phyloP scores from a whole-genome alignment of 2,888 invertebrate species.

The Eudasyphora cyanicolor region DNA sequence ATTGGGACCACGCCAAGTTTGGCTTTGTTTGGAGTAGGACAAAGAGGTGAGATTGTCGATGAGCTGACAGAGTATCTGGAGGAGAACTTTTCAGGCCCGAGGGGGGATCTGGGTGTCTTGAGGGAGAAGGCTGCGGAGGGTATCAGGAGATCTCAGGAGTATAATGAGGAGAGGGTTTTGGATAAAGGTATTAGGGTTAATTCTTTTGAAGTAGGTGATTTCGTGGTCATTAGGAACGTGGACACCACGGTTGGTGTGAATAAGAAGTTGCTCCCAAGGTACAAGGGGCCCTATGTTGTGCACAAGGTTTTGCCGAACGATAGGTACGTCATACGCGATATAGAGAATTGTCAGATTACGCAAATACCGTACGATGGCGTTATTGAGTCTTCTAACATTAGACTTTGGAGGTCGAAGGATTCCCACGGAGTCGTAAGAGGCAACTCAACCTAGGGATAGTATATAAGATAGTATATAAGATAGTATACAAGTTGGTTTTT shows the following conservation, averaged over 20 bases:
- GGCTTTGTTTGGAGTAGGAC: constrained; percentile 28
- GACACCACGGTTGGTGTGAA: constrained; percentile 16
- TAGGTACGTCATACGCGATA: constrained; percentile 10
- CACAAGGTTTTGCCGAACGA: background rate
- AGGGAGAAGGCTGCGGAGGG: background rate
- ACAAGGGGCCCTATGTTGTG: background rate
- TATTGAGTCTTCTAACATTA: too few relatives aligned
- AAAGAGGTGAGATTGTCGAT: constrained; percentile 35
- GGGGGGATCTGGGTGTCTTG: background rate
- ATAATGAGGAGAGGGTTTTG: too few relatives aligned
- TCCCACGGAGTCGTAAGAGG: too few relatives aligned
- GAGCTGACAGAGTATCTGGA: constrained; percentile 39
- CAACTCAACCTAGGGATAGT: too few relatives aligned
- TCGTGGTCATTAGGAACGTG: constrained; percentile 28
- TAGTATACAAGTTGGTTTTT: too few relatives aligned
- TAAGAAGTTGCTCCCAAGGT: constrained; percentile 25
- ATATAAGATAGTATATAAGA: too few relatives aligned
- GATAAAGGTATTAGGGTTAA: background rate
- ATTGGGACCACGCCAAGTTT: constrained; percentile 20
- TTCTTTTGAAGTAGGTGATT: constrained; percentile 15
- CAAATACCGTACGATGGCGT: constrained; percentile 26
- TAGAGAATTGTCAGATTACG: constrained; percentile 35
- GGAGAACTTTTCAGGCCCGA: background rate
- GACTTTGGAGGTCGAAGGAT: too few relatives aligned
- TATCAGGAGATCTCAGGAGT: too few relatives aligned